Base-by-base conservation (phyloP, 2,797 vertebrate genomes). In the Florisuga fusca region DNA sequence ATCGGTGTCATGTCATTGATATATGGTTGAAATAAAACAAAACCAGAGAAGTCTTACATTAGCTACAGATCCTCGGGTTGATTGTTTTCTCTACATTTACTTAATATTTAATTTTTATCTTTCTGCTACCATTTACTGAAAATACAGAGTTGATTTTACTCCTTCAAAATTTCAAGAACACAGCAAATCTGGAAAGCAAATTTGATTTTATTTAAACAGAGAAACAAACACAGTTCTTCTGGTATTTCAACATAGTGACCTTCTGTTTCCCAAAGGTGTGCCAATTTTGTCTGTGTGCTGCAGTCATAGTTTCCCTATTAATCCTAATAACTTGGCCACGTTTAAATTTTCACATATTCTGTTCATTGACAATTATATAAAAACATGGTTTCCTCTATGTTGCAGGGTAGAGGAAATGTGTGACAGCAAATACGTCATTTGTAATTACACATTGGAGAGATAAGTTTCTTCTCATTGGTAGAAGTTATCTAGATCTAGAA, bases 121-220 rank as follows among this genome's bases (percentile, higher is more conserved):
- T 86, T 84, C 81, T 66, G 53, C 8, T 51, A 61, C 46, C 17
- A 34, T 77, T 83, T 91, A 29, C 61, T 90, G 58, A 95, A 95
- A 93, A 90, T 82, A 20, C 29, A 96, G 64, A 31, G 58, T 82
- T 33, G 59, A 96, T 89, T 73, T 67, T 90, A 50, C 72, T 95
- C 61, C 43, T 94, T 93, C 63, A 85, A 93, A 72, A 89, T 79
- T 69, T 91, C 84, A 91, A 86, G 66, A 86, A 82, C 72, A 90
- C 33, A 55, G 80, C 64, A 67, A 95, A 92, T 75, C 38, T 51
- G 86, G 78, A 96, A 95, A 86, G 74, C 29, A 94, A 93, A 95
- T 91, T 94, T 66, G 4, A 22, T 74, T 79, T 86, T 71, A 86
- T 93, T 89, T 91, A 79, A 87, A 59, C 66, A 88, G 67, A 22